Evolutionary conservation across 2,888 invertebrate genomes (phyloP).

Genomic region (Strigamia maritima): DNA sequence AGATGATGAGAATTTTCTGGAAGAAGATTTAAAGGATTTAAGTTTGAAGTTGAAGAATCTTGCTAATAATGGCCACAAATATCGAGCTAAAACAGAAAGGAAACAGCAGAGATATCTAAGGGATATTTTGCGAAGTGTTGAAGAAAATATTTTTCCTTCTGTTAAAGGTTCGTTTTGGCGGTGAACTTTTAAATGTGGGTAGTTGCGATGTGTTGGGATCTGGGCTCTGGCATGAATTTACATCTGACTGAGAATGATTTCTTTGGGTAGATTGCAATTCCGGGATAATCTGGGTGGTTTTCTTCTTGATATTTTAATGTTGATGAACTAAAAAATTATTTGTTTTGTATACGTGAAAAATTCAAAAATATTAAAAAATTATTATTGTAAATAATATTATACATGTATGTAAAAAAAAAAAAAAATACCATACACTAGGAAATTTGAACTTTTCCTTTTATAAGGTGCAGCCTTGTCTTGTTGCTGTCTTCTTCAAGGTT

Average conservation of each 20-base stretch:
- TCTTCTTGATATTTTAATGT: no score
- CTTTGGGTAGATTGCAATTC: no score
- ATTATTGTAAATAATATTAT: no score
- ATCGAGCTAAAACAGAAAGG: conserved; percentile 88
- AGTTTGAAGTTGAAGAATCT: conserved; percentile 72
- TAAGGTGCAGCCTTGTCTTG: no score
- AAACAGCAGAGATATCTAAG: conserved; percentile 92
- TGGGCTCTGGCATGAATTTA: conserved; percentile 65
- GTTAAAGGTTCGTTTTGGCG: conserved; percentile 70
- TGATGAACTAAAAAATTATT: no score
- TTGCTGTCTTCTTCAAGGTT: no score
- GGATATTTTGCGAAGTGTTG: conserved; percentile 83
- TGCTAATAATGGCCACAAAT: conserved; percentile 91
- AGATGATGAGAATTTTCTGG: conserved; percentile 52
- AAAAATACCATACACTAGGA: no score
- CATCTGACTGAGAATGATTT: conserved; percentile 75
- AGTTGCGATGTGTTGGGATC: conserved; percentile 70
- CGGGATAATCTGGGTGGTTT: no score
- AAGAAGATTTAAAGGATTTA: conserved; percentile 53
- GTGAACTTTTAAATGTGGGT: conserved; percentile 67
- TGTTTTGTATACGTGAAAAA: no score
- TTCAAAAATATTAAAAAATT: no score
- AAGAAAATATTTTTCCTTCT: conserved; percentile 67
- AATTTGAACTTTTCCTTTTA: no score
- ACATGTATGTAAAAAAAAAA: no score